Evolutionary conservation across 2,888 invertebrate genomes (phyloP).

Genomic region (Andrena trimmerana): DNA sequence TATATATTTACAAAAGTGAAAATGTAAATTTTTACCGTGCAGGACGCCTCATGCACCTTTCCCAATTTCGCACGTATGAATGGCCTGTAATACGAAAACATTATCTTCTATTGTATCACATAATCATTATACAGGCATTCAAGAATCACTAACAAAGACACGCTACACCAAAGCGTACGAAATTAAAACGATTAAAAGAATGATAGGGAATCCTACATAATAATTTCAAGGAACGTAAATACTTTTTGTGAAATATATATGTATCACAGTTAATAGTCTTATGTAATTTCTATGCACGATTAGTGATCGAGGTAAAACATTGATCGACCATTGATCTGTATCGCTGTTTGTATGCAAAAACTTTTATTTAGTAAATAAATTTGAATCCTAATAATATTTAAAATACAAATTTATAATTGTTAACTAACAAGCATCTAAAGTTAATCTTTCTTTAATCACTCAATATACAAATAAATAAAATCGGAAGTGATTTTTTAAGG

Average conservation of each 20-base stretch:
- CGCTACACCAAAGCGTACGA: neutral
- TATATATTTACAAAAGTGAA: conserved; percentile 26
- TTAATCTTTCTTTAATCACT: neutral
- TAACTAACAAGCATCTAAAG: neutral
- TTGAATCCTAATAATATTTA: neutral
- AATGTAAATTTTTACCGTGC: conserved; percentile 91
- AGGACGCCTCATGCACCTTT: conserved; percentile 98
- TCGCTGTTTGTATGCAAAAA: too few relatives aligned
- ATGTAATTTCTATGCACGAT: neutral
- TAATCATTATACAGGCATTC: neutral
- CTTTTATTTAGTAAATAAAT: neutral
- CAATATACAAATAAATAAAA: neutral
- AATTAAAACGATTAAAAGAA: neutral
- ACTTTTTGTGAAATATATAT: neutral
- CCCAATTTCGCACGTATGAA: conserved; percentile 98
- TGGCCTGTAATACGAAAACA: conserved; percentile 89
- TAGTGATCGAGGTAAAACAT: neutral
- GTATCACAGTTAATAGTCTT: neutral
- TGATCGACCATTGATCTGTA: too few relatives aligned
- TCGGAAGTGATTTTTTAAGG: neutral
- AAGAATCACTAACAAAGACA: neutral
- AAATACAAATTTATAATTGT: neutral
- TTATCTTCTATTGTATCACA: neutral
- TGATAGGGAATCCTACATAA: neutral
- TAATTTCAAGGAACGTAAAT: neutral